Evolutionary conservation across 1,140 invertebrate genomes (phyloP).

Genomic region (Halesus radiatus): DNA sequence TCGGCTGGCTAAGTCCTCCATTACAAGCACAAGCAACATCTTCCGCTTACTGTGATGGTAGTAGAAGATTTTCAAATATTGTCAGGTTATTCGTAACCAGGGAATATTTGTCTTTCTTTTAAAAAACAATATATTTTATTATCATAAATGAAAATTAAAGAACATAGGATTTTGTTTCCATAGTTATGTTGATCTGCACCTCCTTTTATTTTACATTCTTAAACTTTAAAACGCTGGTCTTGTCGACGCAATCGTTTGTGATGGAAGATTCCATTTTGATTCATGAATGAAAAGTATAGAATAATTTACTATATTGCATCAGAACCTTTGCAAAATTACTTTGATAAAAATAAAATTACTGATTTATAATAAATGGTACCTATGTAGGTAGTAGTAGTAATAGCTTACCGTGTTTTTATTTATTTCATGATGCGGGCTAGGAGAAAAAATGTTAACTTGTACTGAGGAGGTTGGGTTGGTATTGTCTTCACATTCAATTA

Average conservation of each 20-base stretch:
- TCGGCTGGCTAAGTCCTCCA: too few relatives aligned
- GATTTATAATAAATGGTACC: neutral
- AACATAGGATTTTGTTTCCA: neutral
- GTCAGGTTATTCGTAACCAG: too few relatives aligned
- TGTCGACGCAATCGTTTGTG: too few relatives aligned
- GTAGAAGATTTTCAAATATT: too few relatives aligned
- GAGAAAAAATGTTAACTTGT: neutral
- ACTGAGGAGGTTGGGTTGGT: neutral
- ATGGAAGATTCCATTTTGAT: too few relatives aligned
- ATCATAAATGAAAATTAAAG: neutral
- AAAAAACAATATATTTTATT: too few relatives aligned
- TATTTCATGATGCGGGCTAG: neutral
- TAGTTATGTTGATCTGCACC: neutral
- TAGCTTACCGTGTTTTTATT: neutral
- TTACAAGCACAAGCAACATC: too few relatives aligned
- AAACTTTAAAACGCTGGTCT: neutral
- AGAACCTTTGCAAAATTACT: neutral
- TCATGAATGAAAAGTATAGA: too few relatives aligned
- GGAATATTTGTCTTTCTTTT: too few relatives aligned
- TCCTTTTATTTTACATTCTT: neutral
- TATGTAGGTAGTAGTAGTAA: neutral
- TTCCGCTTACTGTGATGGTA: too few relatives aligned
- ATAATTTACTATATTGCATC: too few relatives aligned
- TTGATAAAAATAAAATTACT: neutral
- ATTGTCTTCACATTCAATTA: slow-evolving; percentile 7